Percentiles rank a stretch among this genome's conserved stretches.
Evolutionary conservation across 2,113 vertebrate species (phyloP).

Genomic region (Daboia siamensis): DNA sequence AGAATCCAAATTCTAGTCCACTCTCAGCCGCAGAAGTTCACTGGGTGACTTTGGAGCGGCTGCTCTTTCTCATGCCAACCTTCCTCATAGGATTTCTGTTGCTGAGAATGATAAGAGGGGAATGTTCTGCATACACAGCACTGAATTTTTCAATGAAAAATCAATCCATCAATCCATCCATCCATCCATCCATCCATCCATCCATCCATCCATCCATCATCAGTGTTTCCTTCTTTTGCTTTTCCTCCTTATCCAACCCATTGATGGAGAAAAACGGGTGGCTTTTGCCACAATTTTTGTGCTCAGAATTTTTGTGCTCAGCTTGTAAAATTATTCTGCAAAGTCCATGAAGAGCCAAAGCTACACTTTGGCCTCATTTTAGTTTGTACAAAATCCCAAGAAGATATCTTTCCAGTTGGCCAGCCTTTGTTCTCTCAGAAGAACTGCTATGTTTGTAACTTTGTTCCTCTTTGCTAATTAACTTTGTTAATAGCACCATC

Average conservation of each 20-base stretch:
- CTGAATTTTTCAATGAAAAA: neutral
- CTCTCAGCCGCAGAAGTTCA: neutral
- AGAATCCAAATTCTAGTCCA: neutral
- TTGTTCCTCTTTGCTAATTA: neutral
- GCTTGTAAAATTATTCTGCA: neutral
- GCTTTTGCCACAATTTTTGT: neutral
- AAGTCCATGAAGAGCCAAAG: no score
- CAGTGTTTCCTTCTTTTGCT: neutral
- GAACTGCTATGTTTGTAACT: neutral
- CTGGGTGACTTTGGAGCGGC: neutral
- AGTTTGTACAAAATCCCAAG: neutral
- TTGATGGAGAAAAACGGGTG: neutral
- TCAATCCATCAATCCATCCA: neutral
- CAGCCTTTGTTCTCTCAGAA: neutral
- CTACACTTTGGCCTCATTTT: neutral
- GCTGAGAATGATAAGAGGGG: neutral
- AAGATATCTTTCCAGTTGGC: neutral
- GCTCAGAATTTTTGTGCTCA: no score
- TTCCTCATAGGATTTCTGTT: neutral
- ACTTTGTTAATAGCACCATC: neutral
- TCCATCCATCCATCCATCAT: neutral
- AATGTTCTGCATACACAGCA: neutral
- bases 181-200: no score
- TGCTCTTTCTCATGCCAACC: neutral
- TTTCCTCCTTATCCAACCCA: neutral